These are phyloP conservation scores for Limnephilus marmoratus DNA, from an alignment of 2,888 invertebrate genomes.

Conservation along the genomic window DNA sequence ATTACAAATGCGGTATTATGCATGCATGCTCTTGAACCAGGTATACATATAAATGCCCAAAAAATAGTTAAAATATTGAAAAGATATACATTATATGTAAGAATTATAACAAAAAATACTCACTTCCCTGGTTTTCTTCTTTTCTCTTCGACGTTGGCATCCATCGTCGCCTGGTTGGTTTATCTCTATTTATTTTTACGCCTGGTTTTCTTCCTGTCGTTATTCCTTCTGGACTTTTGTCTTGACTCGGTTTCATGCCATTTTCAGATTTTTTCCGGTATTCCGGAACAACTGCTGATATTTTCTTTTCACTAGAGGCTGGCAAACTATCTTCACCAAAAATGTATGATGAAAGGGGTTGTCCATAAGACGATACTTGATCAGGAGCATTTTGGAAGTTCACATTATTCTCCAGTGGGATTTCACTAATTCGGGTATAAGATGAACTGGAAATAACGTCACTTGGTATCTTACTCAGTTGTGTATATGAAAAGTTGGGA, in stretches of 20 bases:
- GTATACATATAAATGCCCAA: neutral
- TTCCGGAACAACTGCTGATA: conserved; percentile 37
- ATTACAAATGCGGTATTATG: neutral
- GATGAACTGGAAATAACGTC: conserved; percentile 45
- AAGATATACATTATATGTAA: neutral
- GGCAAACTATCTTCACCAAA: conserved; percentile 53
- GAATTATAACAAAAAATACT: conserved; percentile 29
- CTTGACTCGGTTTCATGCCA: neutral
- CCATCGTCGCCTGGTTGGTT: conserved; percentile 50
- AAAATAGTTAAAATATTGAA: neutral
- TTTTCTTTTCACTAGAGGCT: conserved; percentile 57
- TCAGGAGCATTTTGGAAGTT: conserved; percentile 39
- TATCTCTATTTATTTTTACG: conserved; percentile 29
- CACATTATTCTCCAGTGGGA: conserved; percentile 58
- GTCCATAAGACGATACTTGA: conserved; percentile 58
- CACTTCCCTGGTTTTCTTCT: conserved; percentile 11
- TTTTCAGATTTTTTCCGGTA: conserved; percentile 28
- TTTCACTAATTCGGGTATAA: conserved; percentile 59
- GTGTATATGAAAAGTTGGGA: conserved; percentile 62
- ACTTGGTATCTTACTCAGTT: conserved; percentile 59
- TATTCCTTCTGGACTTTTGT: conserved; percentile 20
- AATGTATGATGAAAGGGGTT: conserved; percentile 52
- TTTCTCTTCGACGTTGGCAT: conserved; percentile 51
- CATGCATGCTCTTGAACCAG: neutral
- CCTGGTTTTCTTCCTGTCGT: conserved; percentile 22